Evolutionary conservation across 1,140 invertebrate genomes (phyloP), one percentile per base, ranked within the genome.

Genomic region (Heterodera schachtii): DNA sequence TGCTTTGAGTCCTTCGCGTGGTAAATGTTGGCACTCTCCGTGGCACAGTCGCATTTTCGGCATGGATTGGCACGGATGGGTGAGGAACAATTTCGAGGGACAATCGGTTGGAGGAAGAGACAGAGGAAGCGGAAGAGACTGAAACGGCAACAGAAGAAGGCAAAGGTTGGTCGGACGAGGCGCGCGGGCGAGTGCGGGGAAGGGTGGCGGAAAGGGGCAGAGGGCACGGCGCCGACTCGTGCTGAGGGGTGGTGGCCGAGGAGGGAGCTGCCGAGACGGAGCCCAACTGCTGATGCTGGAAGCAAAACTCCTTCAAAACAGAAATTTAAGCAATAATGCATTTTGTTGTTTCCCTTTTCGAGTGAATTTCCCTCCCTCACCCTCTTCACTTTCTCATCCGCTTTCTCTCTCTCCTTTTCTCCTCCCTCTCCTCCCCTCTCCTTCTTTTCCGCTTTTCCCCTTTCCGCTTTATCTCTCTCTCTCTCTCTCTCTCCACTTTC

Each of bases 11-110:
- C 83, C 95, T 92, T 73, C 96, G 92, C 0, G 96, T 97, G 6
- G 95, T 98, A 90, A 98, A 98, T 84, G 95, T 96, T 0, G 96
- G 95, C 0, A 95, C 97, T 83, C 95, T 92, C 90, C 31, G 81
- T 46, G 57, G 57, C 67, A 70, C 64, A 41, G 64, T 47, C 44
- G 77, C 5, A 31, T 4, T 67, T 66, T 78, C 47, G 31, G 41
- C 46, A 6, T 78, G 52, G 64, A 16, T 69, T 69, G 31, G 31
- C 47, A 21, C 64, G 31, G 60, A 13, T 31, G 21, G 64, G 16
- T 69, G 77, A 13, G 8, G 64, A 13, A 3, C 52, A 66, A 77
- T 77, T 60, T 77, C 75, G 21, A 77, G 44, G 41, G 75, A 78
- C 21, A 66, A 19, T 6, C 64, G 60, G 8, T 66, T 31, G 60